Conservation (phyloP, 2,113 vertebrate genomes). For the Isurus oxyrinchus region DNA sequence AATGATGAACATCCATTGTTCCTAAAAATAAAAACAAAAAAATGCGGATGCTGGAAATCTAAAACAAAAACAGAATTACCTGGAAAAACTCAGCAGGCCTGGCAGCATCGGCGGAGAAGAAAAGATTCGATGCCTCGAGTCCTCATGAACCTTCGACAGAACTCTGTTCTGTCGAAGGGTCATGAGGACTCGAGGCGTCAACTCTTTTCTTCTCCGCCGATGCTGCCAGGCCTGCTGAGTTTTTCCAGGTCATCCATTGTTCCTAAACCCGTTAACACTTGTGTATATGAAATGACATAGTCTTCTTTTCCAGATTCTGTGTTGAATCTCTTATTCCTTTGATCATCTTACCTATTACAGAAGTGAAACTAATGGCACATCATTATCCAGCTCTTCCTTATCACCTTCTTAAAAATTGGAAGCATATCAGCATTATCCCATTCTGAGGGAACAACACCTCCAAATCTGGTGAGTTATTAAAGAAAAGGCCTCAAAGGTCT, state of each 20-base stretch:
- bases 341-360: not conserved
- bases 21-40: too few species aligned
- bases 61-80: too few species aligned
- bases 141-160: too few species aligned
- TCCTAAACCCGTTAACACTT: not conserved
- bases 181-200: too few species aligned
- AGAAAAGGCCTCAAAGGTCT: not conserved
- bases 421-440: not conserved
- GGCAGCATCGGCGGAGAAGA: too few species aligned
- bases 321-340: not conserved
- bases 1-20: not conserved
- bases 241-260: too few species aligned
- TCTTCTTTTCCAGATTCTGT: not conserved
- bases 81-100: too few species aligned
- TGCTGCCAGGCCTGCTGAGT: too few species aligned
- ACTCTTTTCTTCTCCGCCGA: too few species aligned
- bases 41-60: too few species aligned
- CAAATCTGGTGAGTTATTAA: not conserved
- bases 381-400: not conserved
- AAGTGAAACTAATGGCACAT: not conserved
- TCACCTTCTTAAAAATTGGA: not conserved
- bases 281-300: not conserved
- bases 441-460: not conserved
- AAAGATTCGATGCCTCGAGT: too few species aligned
- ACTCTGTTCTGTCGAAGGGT: too few species aligned